phyloP scores from a whole-genome alignment of 2,888 invertebrate genomes.

The Willowsia nigromaculata region DNA sequence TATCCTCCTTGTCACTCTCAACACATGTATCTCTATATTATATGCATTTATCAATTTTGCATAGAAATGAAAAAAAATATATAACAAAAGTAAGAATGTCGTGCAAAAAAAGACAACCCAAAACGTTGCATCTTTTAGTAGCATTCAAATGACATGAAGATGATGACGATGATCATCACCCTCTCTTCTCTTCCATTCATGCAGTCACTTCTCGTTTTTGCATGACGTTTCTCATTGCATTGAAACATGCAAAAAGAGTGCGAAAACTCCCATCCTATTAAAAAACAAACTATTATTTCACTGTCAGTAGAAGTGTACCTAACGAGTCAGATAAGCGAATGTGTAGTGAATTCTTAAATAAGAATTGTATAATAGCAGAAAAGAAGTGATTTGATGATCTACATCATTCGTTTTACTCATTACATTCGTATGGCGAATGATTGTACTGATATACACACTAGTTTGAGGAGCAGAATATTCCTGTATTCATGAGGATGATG shows the following conservation, averaged over 20 bases:
- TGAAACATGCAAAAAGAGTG: slow-evolving; percentile 44
- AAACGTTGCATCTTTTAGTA: neutral
- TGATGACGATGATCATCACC: neutral
- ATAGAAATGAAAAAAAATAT: neutral
- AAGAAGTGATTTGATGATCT: neutral
- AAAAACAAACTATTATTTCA: slow-evolving; percentile 30
- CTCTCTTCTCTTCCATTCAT: neutral
- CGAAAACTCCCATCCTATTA: slow-evolving; percentile 48
- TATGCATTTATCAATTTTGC: neutral
- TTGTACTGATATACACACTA: neutral
- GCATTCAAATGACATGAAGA: neutral
- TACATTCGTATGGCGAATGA: neutral
- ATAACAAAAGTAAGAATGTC: slow-evolving; percentile 7
- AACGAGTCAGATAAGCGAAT: neutral
- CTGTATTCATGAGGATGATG: neutral
- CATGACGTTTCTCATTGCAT: slow-evolving; percentile 48
- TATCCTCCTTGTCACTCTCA: neutral
- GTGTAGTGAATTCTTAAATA: neutral
- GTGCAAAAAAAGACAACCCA: neutral
- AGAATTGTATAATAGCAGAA: neutral
- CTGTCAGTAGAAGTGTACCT: neutral
- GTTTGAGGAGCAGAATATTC: neutral
- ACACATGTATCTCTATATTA: neutral
- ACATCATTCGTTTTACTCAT: neutral
- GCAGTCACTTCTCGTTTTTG: neutral